Evolutionary conservation across 2,888 invertebrate species (phyloP), one percentile per base, ranked within the genome.

Genomic region (Leucophora obtusa): DNA sequence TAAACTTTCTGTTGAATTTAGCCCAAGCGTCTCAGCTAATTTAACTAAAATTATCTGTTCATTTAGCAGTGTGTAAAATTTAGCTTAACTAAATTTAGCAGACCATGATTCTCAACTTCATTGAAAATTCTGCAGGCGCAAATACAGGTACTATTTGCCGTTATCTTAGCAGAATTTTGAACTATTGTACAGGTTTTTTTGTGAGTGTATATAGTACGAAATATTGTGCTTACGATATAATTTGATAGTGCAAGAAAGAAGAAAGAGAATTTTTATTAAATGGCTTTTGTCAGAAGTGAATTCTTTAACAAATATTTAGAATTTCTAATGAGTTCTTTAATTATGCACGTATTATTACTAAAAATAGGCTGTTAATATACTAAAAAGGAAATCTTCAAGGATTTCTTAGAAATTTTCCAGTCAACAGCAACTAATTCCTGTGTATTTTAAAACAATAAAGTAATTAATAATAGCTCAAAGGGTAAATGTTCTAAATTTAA

Each of bases 141-240:
- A n/a, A n/a, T n/a, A n/a, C n/a, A n/a, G n/a, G n/a, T n/a, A n/a
- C n/a, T n/a, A n/a, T n/a, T n/a, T n/a, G n/a, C n/a, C n/a, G n/a
- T n/a, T n/a, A n/a, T n/a, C n/a, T n/a, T n/a, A n/a, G n/a, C n/a
- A n/a, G n/a, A n/a, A n/a, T n/a, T n/a, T n/a, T n/a, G n/a, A n/a
- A n/a, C n/a, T n/a, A n/a, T n/a, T n/a, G n/a, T n/a, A n/a, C n/a
- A n/a, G n/a, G n/a, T n/a, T n/a, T n/a, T n/a, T n/a, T n/a, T n/a
- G n/a, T n/a, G n/a, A n/a, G n/a, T n/a, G n/a, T n/a, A n/a, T n/a
- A n/a, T n/a, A n/a, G n/a, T n/a, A n/a, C n/a, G n/a, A n/a, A n/a
- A n/a, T 21, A 21, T 74, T 77, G 70, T 70, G 81, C 73, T 77
- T 77, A 60, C 69, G 65, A 70, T 73, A 73, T 81, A 73, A 77